These are phyloP conservation scores for Passer montanus DNA, from an alignment of 2,113 vertebrate genomes.

Conservation along the genomic window DNA sequence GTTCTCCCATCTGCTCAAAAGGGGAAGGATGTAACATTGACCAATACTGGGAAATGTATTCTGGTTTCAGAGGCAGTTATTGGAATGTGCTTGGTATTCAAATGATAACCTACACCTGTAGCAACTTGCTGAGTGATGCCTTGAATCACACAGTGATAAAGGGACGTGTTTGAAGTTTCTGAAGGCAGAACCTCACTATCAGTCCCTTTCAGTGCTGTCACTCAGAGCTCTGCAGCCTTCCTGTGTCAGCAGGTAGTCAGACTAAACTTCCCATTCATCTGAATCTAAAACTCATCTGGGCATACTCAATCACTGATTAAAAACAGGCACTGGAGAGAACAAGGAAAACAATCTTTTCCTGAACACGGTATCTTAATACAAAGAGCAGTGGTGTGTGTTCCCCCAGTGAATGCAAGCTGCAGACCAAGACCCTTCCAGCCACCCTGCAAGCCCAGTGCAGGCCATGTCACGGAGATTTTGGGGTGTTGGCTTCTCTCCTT, in stretches of 20 bases:
- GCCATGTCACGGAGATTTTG: neutral
- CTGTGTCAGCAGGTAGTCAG: neutral
- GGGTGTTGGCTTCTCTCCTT: neutral
- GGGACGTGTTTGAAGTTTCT: neutral
- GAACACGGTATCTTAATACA: rapidly evolving
- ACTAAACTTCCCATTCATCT: neutral
- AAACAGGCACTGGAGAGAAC: neutral
- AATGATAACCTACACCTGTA: neutral
- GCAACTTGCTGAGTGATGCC: conserved; percentile 16
- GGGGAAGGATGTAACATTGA: neutral
- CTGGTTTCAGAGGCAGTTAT: neutral
- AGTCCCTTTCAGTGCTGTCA: neutral
- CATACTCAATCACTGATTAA: neutral
- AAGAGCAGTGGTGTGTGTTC: neutral
- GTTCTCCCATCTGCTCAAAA: neutral
- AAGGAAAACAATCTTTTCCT: neutral
- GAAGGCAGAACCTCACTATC: neutral
- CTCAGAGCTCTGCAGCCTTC: neutral
- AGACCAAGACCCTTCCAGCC: neutral
- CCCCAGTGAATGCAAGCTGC: neutral
- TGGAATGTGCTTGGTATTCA: conserved; percentile 37
- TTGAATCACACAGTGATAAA: neutral
- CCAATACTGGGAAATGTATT: neutral
- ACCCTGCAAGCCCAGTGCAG: rapidly evolving
- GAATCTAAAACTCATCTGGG: neutral